These are phyloP conservation scores for Lethenteron reissneri DNA, from an alignment of 2,113 vertebrate genomes.

Conservation along the genomic window DNA sequence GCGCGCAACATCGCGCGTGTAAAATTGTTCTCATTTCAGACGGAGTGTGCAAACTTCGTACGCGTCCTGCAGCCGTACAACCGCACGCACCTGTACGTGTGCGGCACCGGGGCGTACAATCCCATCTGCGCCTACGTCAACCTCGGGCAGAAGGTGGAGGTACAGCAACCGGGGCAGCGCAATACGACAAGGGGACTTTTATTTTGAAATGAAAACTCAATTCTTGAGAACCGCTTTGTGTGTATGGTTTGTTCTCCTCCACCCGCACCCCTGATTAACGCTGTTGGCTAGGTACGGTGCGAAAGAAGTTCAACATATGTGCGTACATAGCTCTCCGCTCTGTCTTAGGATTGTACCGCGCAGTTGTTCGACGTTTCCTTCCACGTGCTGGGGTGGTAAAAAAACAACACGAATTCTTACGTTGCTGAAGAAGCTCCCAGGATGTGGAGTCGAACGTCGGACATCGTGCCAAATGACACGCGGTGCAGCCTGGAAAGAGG, in stretches of 20 bases:
- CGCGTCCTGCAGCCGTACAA: slow-evolving; percentile 72
- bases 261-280: not conserved
- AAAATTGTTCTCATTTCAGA: slow-evolving; percentile 19
- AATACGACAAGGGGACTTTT: too few species aligned
- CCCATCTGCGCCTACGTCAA: slow-evolving; percentile 58
- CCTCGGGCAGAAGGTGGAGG: slow-evolving; percentile 54
- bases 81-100: slow-evolving; percentile 63
- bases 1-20: too few species aligned
- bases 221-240: not conserved
- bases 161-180: slow-evolving; percentile 13
- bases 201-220: not conserved
- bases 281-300: too few species aligned
- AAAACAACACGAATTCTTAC: too few species aligned
- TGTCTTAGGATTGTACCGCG: too few species aligned
- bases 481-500: too few species aligned
- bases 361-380: too few species aligned
- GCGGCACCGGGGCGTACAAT: slow-evolving; percentile 81
- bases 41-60: slow-evolving; percentile 83
- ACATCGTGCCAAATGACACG: too few species aligned
- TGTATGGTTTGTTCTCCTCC: not conserved
- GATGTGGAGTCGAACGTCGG: too few species aligned
- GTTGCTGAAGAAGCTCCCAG: too few species aligned
- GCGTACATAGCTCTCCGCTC: not conserved
- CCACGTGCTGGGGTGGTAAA: too few species aligned
- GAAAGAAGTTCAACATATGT: not conserved